Evolutionary conservation across 2,797 vertebrate genomes (phyloP), one percentile per base, ranked within the genome.

Genomic region (Propithecus perrieri): DNA sequence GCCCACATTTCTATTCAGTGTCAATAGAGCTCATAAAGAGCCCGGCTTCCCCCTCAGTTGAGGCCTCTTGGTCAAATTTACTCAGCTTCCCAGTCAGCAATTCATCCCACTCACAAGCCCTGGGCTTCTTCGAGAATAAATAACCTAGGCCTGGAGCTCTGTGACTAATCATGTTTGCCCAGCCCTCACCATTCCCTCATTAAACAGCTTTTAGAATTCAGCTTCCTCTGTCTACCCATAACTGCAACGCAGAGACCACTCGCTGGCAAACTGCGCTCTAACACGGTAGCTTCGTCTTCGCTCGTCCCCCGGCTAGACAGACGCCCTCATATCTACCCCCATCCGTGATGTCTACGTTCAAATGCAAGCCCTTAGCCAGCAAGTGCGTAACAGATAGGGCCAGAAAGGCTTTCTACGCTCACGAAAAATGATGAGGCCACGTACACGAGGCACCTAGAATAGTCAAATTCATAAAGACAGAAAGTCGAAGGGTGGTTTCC

Each of bases 51-150:
- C 93, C 92, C 83, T 97, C 10, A 0, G 61, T 96, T 95, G 90
- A 96, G 96, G 96, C 97, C 97, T 97, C 96, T 89, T 97, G 97
- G 97, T 98, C 97, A 97, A 97, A 97, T 97, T 97, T 97, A 95
- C 97, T 97, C 96, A 97, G 96, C 97, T 96, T 97, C 61, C 84
- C 83, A 83, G 69, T 92, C 89, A 5, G 93, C 95, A 71, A 41
- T 80, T 87, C 63, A 48, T 93, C 93, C 97, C 95, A 95, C 97
- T 95, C 95, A 97, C 89, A 72, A 86, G 63, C 83, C 24, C 90
- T 76, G 71, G 55, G 89, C 94, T 97, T 85, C 92, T 97, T 41
- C 85, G 91, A 96, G 83, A 97, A 97, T 96, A 97, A 97, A 97
- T 97, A 97, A 97, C 91, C 91, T 75, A 92, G 78, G 89, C 97